These are phyloP conservation scores for Melipona quadrifasciata DNA, from an alignment of 1,140 invertebrate genomes.

Conservation along the genomic window DNA sequence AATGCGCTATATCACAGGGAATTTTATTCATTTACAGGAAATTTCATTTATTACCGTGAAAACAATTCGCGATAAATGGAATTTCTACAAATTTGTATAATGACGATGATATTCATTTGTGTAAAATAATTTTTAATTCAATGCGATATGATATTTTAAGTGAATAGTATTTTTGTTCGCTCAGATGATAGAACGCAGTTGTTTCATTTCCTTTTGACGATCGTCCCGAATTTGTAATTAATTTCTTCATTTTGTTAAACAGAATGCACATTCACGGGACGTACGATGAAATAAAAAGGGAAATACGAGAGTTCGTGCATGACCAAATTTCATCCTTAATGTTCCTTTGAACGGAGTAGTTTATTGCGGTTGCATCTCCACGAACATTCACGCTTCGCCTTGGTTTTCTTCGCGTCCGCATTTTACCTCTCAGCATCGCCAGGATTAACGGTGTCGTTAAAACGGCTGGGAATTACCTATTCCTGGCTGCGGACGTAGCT, in stretches of 20 bases:
- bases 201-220: background rate
- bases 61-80: too few species aligned
- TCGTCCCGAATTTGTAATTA: background rate
- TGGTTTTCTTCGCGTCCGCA: constrained; percentile 15
- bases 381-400: constrained; percentile 9
- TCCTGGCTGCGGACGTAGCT: constrained; percentile 2
- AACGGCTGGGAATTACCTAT: constrained; percentile 13
- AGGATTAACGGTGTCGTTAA: constrained; percentile 39
- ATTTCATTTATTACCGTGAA: too few species aligned
- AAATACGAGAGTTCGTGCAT: background rate
- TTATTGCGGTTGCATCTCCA: constrained; percentile 17
- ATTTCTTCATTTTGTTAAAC: background rate
- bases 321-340: constrained; percentile 11
- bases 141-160: too few species aligned
- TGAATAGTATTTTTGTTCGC: too few species aligned
- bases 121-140: too few species aligned
- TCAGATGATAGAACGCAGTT: background rate
- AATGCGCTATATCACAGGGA: too few species aligned
- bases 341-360: background rate
- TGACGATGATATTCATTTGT: too few species aligned
- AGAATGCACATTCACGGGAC: background rate
- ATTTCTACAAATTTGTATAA: too few species aligned
- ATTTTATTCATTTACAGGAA: too few species aligned
- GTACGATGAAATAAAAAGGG: background rate
- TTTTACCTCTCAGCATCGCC: background rate